Conservation (phyloP, 2,113 vertebrate genomes). For the Pipra filicauda region DNA sequence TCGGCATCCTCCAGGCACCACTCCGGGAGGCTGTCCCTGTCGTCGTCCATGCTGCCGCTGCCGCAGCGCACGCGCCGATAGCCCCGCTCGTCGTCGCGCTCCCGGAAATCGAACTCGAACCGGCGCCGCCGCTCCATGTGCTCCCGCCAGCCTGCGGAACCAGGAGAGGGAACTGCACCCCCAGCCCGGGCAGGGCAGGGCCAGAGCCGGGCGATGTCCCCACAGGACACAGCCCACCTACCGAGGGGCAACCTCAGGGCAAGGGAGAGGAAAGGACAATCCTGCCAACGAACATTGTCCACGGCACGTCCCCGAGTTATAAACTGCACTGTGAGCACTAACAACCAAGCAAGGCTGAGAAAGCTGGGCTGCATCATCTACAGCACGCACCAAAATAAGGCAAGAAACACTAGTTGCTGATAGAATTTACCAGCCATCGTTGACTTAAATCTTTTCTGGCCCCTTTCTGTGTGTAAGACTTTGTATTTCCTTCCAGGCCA, state of each 20-base stretch:
- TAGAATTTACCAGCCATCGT: not conserved
- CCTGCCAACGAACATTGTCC: not conserved
- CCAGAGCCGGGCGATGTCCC: not conserved
- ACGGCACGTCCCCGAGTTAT: not conserved
- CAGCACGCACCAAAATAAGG: not conserved
- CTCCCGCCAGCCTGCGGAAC: conserved; percentile 93
- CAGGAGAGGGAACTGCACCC: conserved; percentile 68
- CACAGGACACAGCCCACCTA: not conserved
- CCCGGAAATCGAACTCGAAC: conserved; percentile 91
- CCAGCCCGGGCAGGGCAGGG: not conserved
- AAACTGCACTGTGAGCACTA: not conserved
- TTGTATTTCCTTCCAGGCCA: not conserved
- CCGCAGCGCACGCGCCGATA: conserved; percentile 91
- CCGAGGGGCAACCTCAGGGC: not conserved
- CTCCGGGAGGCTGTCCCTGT: conserved; percentile 93
- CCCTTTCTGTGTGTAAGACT: not conserved
- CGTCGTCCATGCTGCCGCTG: conserved; percentile 92
- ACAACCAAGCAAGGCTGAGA: not conserved
- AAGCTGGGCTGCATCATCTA: not conserved
- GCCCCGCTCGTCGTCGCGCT: conserved; percentile 89
- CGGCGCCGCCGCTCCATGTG: conserved; percentile 89
- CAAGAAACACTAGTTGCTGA: not conserved
- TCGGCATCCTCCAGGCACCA: conserved; percentile 98
- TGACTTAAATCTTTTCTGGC: not conserved
- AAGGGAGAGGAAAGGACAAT: not conserved